phyloP scores from a whole-genome alignment of 2,113 vertebrate species.

The Triplophysa siluroides region DNA sequence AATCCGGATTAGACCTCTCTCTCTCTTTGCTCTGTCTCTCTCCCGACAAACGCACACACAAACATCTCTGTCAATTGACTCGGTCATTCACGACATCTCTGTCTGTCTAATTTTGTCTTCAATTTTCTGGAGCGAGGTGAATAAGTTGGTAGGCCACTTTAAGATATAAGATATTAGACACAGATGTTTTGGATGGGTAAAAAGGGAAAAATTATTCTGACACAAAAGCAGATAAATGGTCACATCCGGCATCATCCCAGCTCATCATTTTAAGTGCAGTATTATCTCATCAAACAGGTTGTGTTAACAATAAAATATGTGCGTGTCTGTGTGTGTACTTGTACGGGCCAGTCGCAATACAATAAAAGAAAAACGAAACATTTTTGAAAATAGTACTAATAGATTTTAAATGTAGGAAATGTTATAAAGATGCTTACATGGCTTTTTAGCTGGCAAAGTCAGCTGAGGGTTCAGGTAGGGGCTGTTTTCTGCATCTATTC shows the following conservation, averaged over 20 bases:
- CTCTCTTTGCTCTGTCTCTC: conserved; percentile 40
- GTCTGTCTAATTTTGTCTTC: conserved; percentile 26
- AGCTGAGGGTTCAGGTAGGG: conserved; percentile 98
- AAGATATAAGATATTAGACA: background rate
- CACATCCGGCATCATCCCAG: no score
- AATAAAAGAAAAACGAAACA: background rate
- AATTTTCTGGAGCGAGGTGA: conserved; percentile 13
- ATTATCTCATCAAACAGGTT: no score
- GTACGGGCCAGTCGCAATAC: no score
- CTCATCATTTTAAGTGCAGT: no score
- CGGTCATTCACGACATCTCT: conserved; percentile 27
- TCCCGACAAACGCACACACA: conserved; percentile 20
- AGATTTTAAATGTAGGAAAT: background rate
- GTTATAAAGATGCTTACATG: conserved; percentile 83
- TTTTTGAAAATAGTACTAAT: background rate
- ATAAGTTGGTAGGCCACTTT: background rate
- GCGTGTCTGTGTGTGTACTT: background rate
- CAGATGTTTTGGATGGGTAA: background rate
- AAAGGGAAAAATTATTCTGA: background rate
- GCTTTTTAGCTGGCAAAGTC: conserved; percentile 98
- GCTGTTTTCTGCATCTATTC: conserved; percentile 99
- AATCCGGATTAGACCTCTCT: conserved; percentile 78
- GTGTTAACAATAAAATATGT: background rate
- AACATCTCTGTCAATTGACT: conserved; percentile 38
- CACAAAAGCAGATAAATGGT: no score